phyloP scores from a whole-genome alignment of 2,888 invertebrate genomes.

The Petrolisthes manimaculis region DNA sequence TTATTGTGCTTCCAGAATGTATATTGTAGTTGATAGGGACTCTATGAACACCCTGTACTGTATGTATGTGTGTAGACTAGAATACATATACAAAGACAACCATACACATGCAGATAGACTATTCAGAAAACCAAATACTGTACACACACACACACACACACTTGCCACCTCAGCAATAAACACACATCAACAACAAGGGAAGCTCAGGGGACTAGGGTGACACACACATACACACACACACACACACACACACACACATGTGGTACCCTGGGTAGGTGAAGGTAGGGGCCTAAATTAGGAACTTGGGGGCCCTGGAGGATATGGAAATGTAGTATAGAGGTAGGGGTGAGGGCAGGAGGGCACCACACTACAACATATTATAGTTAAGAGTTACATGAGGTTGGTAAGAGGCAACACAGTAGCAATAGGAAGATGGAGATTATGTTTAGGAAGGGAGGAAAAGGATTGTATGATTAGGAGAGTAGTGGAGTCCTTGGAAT shows the following conservation, averaged over 20 bases:
- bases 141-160: neutral
- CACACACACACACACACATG: conserved; percentile 16
- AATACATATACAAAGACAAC: conserved; percentile 10
- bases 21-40: too few species aligned
- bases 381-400: too few species aligned
- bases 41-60: neutral
- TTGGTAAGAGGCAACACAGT: neutral
- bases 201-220: neutral
- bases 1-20: too few species aligned
- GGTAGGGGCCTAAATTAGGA: neutral
- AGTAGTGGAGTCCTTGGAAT: neutral
- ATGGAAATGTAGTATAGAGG: neutral
- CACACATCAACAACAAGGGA: neutral
- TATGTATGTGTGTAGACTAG: neutral
- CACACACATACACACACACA: conserved; percentile 1
- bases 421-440: conserved; percentile 12
- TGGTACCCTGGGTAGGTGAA: neutral
- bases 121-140: neutral
- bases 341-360: neutral
- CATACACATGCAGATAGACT: neutral
- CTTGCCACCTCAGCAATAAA: neutral
- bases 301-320: neutral
- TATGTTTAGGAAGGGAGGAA: neutral
- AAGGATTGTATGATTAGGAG: neutral
- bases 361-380: neutral